Evolutionary conservation across 2,888 invertebrate species (phyloP).

Genomic region (Cosmia pyralina): DNA sequence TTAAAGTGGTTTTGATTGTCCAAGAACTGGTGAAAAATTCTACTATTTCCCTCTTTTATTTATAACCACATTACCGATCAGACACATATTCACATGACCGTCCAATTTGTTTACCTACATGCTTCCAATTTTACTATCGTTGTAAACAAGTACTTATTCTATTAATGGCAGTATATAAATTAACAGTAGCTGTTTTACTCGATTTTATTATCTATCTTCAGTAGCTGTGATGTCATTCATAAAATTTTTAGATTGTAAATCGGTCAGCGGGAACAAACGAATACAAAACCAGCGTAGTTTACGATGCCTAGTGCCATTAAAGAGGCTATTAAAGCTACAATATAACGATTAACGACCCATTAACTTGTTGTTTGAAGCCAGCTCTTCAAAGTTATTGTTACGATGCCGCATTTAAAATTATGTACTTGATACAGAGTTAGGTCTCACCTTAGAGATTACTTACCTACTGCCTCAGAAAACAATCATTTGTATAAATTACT

Average conservation of each 20-base stretch:
- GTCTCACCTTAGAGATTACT: not conserved
- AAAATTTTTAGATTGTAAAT: conserved; percentile 42
- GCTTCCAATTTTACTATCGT: not conserved
- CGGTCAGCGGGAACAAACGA: conserved; percentile 43
- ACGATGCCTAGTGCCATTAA: conserved; percentile 49
- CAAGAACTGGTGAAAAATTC: no score
- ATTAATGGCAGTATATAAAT: conserved; percentile 17
- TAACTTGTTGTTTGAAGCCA: conserved; percentile 40
- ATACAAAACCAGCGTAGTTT: conserved; percentile 39
- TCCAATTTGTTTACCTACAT: conserved; percentile 5
- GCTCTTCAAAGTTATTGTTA: conserved; percentile 40
- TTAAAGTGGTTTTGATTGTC: no score
- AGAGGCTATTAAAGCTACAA: conserved; percentile 51
- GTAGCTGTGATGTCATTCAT: conserved; percentile 36
- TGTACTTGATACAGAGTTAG: conserved; percentile 6
- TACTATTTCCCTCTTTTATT: no score
- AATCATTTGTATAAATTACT: no score
- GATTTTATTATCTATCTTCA: conserved; percentile 33
- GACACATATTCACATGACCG: not conserved
- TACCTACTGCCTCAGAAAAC: not conserved
- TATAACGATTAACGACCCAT: conserved; percentile 55
- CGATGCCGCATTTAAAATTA: conserved; percentile 31
- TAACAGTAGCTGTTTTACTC: conserved; percentile 9
- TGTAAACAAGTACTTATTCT: not conserved
- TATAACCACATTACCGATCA: not conserved